A percentile compares a stretch with the other conserved stretches of the same genome.
These are phyloP conservation scores for Tylochromis polylepis DNA, from an alignment of 2,113 vertebrate species.

Conservation along the genomic window DNA sequence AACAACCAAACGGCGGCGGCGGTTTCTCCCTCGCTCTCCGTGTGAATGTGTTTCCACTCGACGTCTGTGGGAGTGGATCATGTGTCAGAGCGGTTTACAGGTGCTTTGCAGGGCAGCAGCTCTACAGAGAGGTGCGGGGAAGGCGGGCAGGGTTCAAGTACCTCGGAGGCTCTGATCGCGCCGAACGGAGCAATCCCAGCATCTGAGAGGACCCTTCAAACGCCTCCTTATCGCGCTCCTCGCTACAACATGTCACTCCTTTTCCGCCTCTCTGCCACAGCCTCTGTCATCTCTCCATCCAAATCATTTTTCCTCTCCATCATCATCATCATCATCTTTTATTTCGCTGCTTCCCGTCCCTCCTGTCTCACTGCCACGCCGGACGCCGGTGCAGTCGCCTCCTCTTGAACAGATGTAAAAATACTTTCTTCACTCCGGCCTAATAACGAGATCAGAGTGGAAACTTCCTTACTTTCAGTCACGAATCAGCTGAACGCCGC, in stretches of 20 bases:
- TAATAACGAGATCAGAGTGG: not conserved
- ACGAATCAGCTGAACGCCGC: not conserved
- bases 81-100: slow-evolving; percentile 72
- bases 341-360: not conserved
- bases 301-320: not conserved
- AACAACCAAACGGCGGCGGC: slow-evolving; percentile 52
- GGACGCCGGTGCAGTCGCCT: not conserved
- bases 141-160: slow-evolving; percentile 61
- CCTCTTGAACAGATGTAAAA: not conserved
- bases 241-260: slow-evolving; percentile 16
- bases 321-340: slow-evolving; percentile 6
- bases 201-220: slow-evolving; percentile 53
- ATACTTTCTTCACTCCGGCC: not conserved
- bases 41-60: slow-evolving; percentile 52
- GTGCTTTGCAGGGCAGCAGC: slow-evolving; percentile 66
- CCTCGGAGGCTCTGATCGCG: slow-evolving; percentile 46
- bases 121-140: slow-evolving; percentile 51
- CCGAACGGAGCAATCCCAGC: slow-evolving; percentile 50
- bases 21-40: not conserved
- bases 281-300: slow-evolving; percentile 18
- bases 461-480: not conserved
- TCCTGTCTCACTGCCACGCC: not conserved
- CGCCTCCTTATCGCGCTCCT: slow-evolving; percentile 44
- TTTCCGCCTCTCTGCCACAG: not conserved
- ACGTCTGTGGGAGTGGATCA: slow-evolving; percentile 69